These are phyloP conservation scores for Prorops nasuta DNA, from an alignment of 1,140 invertebrate species.

Conservation along the genomic window DNA sequence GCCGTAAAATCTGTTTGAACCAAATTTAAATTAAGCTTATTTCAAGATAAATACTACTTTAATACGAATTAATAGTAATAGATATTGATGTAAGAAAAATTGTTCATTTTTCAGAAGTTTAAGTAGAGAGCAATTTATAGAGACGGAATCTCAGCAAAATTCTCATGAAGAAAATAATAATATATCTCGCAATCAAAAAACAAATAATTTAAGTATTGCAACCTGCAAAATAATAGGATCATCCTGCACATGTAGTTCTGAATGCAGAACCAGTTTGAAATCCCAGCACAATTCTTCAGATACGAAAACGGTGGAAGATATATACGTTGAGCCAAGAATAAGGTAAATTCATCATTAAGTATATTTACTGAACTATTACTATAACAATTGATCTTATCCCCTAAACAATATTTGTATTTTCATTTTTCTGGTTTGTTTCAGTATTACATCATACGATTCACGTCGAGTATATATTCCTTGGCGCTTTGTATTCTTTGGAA, in stretches of 20 bases:
- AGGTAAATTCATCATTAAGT: not conserved
- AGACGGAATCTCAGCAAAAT: constrained; percentile 35
- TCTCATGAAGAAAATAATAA: constrained; percentile 49
- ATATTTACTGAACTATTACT: not conserved
- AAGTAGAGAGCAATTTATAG: constrained; percentile 43
- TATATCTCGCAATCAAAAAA: constrained; percentile 27
- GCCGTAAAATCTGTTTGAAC: too few relatives aligned
- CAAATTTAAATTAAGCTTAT: too few relatives aligned
- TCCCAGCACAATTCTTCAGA: constrained; percentile 4
- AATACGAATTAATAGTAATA: too few relatives aligned
- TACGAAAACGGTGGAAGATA: constrained; percentile 9
- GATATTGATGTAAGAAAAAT: too few relatives aligned
- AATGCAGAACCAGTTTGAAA: too few relatives aligned
- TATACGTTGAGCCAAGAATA: not conserved
- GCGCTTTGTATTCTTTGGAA: constrained; percentile 30
- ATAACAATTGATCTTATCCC: not conserved
- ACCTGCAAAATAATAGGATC: too few relatives aligned
- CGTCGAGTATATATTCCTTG: constrained; percentile 13
- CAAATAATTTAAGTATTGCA: constrained; percentile 18
- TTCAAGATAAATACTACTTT: too few relatives aligned
- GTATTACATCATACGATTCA: constrained; percentile 8
- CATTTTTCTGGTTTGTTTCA: constrained; percentile 9
- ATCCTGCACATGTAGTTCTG: too few relatives aligned
- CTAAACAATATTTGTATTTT: constrained; percentile 2
- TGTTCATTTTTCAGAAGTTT: constrained; percentile 30